Conservation (phyloP, 2,888 invertebrate species). For the Strigamia transsilvanica region DNA sequence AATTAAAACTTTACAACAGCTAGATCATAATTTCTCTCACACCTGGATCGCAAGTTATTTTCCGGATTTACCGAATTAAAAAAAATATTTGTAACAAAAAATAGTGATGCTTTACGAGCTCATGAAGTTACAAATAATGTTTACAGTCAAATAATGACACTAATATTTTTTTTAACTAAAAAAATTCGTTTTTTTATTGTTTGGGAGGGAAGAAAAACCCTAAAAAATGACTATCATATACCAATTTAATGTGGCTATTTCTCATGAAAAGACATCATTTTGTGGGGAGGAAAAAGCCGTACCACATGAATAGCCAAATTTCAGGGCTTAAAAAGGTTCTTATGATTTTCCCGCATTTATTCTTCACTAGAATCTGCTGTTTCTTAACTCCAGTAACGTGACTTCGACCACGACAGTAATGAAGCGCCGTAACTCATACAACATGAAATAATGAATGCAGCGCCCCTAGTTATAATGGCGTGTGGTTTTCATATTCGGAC, state of each 20-base stretch:
- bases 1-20: conserved; percentile 45
- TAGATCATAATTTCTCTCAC: conserved; percentile 46
- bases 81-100: background rate
- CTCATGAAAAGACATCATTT: background rate
- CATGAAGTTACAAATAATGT: conserved; percentile 16
- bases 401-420: conserved; percentile 24
- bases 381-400: conserved; percentile 33
- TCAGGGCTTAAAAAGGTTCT: background rate
- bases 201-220: background rate
- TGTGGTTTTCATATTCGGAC: conserved; percentile 6
- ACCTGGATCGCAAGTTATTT: conserved; percentile 4
- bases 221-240: conserved; percentile 2
- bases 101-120: background rate
- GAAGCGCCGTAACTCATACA: conserved; percentile 22
- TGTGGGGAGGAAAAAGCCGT: background rate
- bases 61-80: background rate
- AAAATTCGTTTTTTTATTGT: background rate
- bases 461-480: background rate
- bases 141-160: background rate
- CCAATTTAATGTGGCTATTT: background rate
- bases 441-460: conserved; percentile 19
- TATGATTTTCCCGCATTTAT: conserved; percentile 6
- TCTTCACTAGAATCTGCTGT: background rate
- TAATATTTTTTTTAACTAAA: background rate
- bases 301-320: background rate